Percentiles rank a stretch among this genome's conserved stretches.
Evolutionary conservation across 2,888 invertebrate species (phyloP).

Genomic region (Drosophila merina): DNA sequence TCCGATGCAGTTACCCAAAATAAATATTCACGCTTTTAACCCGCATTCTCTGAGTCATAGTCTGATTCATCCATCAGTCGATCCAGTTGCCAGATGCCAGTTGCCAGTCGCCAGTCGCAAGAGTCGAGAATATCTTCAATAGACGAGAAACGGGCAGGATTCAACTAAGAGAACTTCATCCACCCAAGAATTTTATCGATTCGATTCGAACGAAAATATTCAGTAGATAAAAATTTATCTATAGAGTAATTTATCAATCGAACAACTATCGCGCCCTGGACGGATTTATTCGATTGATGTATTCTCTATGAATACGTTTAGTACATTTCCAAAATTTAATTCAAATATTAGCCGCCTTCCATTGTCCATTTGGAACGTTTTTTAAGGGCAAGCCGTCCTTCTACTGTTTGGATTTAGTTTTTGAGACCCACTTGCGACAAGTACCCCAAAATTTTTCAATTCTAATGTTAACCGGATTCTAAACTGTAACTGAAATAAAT

Average conservation of each 20-base stretch:
- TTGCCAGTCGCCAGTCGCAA: slow-evolving; percentile 1
- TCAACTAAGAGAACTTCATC: slow-evolving; percentile 11
- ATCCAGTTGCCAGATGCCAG: not conserved
- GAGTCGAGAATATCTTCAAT: not conserved
- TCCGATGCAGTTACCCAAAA: not conserved
- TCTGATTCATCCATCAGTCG: not conserved
- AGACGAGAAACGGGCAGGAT: not conserved
- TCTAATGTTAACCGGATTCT: not conserved
- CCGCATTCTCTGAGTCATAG: not conserved
- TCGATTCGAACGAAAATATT: not conserved
- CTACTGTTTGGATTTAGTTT: slow-evolving; percentile 2
- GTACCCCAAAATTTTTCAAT: not conserved
- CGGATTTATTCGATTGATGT: slow-evolving; percentile 17
- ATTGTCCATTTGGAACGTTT: not conserved
- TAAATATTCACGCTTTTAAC: not conserved
- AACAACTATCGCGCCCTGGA: slow-evolving; percentile 1
- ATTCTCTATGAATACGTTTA: slow-evolving; percentile 9
- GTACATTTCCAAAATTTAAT: not conserved
- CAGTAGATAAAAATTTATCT: slow-evolving; percentile 28
- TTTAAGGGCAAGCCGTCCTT: slow-evolving; percentile 1
- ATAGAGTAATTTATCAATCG: slow-evolving; percentile 20
- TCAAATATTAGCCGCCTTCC: not conserved
- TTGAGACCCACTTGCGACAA: not conserved
- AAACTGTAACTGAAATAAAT: not conserved
- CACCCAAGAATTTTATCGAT: slow-evolving; percentile 10